Evolutionary conservation across 2,113 vertebrate genomes (phyloP).

Genomic region (Suricata suricatta): DNA sequence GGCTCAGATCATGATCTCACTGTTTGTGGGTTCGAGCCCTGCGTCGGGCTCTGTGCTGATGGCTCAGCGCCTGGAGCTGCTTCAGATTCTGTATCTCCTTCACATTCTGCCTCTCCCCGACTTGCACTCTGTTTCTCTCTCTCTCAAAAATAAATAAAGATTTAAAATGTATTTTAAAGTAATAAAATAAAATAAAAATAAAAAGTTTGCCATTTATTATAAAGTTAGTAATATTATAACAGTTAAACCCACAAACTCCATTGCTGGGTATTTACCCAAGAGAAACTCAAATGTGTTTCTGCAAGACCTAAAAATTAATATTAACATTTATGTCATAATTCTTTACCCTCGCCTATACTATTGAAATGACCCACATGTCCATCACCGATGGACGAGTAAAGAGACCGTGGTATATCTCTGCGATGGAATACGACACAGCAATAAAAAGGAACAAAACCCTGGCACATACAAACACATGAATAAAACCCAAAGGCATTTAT

Average conservation of each 20-base stretch:
- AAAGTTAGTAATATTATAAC: background rate
- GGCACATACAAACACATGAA: background rate
- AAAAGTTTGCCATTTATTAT: background rate
- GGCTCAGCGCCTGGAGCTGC: no score
- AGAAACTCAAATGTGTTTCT: constrained; percentile 5
- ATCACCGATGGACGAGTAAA: background rate
- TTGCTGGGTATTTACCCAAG: background rate
- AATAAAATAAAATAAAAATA: background rate
- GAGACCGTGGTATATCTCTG: background rate
- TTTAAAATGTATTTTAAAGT: no score
- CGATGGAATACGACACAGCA: background rate
- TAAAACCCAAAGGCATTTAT: background rate
- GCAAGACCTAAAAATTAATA: background rate
- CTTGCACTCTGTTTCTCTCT: no score
- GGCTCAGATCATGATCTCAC: no score
- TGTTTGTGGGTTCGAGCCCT: no score
- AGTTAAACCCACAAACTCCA: background rate
- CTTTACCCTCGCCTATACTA: background rate
- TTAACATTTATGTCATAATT: background rate
- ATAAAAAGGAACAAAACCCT: background rate
- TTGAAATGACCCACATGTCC: background rate
- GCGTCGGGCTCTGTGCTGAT: no score
- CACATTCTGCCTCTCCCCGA: no score
- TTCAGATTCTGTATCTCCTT: no score
- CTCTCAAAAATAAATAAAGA: no score